Evolutionary conservation across 1,140 invertebrate species (phyloP).

Genomic region (Idris sp.): DNA sequence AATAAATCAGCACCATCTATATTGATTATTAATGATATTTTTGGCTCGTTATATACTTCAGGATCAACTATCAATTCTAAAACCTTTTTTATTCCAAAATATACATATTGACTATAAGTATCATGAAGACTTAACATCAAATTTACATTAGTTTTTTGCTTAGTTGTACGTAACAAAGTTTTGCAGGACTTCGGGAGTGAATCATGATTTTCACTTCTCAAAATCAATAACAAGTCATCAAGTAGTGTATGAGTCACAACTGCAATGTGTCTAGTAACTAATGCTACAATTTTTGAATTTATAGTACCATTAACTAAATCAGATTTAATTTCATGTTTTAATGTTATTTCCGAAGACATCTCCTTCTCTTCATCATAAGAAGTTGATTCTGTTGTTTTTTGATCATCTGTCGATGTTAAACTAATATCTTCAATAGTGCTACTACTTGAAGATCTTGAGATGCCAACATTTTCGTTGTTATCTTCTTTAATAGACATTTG

Average conservation of each 20-base stretch:
- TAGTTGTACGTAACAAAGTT: background rate
- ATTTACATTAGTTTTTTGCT: background rate
- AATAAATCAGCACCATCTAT: conserved; percentile 3
- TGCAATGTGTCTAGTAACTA: background rate
- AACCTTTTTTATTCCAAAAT: background rate
- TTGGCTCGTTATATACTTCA: background rate
- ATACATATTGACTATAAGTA: background rate
- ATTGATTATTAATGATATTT: conserved; percentile 1
- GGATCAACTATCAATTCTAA: conserved; percentile 2
- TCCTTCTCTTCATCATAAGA: background rate
- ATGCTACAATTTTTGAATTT: background rate
- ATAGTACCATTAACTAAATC: background rate
- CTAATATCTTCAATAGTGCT: too few species aligned
- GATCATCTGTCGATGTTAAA: too few species aligned
- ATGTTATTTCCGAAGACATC: background rate
- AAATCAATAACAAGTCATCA: background rate
- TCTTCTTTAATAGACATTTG: too few species aligned
- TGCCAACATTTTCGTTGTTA: too few species aligned
- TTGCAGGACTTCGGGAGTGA: background rate
- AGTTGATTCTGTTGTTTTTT: too few species aligned
- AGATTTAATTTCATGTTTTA: background rate
- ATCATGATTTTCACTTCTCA: background rate
- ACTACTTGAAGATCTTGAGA: too few species aligned
- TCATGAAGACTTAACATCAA: background rate
- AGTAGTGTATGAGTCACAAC: background rate